Percentiles rank a stretch among this genome's conserved stretches.
These are phyloP conservation scores for Germaria angustata DNA, from an alignment of 2,888 invertebrate genomes.

Conservation along the genomic window DNA sequence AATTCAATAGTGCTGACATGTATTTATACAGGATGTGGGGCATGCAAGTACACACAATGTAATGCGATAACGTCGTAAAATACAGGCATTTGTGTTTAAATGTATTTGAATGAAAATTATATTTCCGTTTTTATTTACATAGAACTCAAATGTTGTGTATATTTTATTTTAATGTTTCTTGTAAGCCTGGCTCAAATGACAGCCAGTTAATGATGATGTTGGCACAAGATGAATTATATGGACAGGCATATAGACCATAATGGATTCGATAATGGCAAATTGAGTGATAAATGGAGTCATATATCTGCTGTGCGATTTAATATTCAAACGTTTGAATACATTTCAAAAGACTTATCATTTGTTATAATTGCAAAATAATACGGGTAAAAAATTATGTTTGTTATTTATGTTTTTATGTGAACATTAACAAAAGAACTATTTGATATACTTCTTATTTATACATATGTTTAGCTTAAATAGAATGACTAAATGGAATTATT, in stretches of 20 bases:
- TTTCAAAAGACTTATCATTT: neutral
- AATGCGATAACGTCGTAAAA: constrained; percentile 36
- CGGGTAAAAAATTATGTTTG: no score
- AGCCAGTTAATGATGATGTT: constrained; percentile 50
- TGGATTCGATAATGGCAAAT: constrained; percentile 58
- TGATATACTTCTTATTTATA: no score
- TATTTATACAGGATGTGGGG: constrained; percentile 49
- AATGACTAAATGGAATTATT: no score
- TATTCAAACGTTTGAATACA: constrained; percentile 1
- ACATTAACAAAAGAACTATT: no score
- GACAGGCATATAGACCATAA: constrained; percentile 41
- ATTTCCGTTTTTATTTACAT: constrained; percentile 40
- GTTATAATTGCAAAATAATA: constrained; percentile 33
- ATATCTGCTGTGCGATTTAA: neutral
- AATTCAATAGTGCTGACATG: constrained; percentile 31
- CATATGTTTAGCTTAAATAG: no score
- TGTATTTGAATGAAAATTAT: constrained; percentile 28
- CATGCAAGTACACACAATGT: constrained; percentile 5
- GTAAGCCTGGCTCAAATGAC: neutral
- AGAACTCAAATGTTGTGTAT: neutral
- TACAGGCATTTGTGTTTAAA: neutral
- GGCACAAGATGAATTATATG: constrained; percentile 28
- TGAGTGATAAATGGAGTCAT: constrained; percentile 49
- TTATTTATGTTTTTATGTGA: neutral
- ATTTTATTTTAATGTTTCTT: neutral